These are phyloP conservation scores for Drosophila setifemur DNA, from an alignment of 1,140 invertebrate genomes.

Conservation along the genomic window DNA sequence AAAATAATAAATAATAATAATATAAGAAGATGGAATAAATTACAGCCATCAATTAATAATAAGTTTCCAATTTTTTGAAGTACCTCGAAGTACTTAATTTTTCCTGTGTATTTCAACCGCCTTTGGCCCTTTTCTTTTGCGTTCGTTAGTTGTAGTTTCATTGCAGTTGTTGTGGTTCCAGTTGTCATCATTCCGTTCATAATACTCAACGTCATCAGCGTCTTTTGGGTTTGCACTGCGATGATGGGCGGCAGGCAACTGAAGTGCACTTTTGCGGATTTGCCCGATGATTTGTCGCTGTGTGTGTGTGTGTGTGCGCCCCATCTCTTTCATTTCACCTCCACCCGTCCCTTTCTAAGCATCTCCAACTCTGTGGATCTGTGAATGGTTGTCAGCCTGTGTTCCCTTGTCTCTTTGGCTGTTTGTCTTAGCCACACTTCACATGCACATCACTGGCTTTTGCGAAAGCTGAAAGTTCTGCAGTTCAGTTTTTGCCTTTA, in stretches of 20 bases:
- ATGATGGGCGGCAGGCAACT: conserved; percentile 44
- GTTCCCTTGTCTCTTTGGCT: conserved; percentile 29
- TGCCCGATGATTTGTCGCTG: conserved; percentile 63
- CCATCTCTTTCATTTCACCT: not conserved
- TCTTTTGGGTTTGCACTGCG: conserved; percentile 50
- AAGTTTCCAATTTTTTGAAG: no score
- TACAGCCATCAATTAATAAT: no score
- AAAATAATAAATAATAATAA: no score
- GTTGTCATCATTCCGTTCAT: conserved; percentile 73
- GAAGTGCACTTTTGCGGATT: conserved; percentile 74
- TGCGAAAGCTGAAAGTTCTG: conserved; percentile 29
- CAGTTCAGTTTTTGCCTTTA: conserved; percentile 33
- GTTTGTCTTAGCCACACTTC: conserved; percentile 66
- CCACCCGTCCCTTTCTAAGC: conserved; percentile 7
- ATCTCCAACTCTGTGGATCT: conserved; percentile 38
- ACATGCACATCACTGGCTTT: conserved; percentile 45
- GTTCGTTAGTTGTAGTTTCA: conserved; percentile 35
- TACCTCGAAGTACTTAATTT: no score
- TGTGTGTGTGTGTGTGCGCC: conserved; percentile 5
- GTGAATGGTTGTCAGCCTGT: conserved; percentile 51
- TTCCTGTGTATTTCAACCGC: no score
- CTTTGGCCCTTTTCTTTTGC: conserved; percentile 35
- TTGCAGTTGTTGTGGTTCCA: conserved; percentile 41
- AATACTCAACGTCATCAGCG: conserved; percentile 70
- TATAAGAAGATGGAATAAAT: no score